Percentiles rank a stretch among this genome's conserved stretches.
These are phyloP conservation scores for Muntiacus muntjak DNA, from an alignment of 2,113 vertebrate genomes.

Conservation along the genomic window DNA sequence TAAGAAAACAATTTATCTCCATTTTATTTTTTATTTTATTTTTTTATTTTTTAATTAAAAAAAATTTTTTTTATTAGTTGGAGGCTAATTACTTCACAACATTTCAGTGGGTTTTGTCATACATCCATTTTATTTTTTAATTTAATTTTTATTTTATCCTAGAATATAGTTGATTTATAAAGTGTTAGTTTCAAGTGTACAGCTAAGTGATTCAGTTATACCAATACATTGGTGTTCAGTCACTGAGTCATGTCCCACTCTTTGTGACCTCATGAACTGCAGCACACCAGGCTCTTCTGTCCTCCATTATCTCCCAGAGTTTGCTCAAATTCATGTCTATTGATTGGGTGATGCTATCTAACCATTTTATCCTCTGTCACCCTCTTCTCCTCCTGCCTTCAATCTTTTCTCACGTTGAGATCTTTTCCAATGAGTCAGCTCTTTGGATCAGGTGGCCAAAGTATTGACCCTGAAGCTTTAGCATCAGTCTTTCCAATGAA, in stretches of 20 bases:
- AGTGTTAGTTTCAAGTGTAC: not conserved
- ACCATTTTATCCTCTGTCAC: not conserved
- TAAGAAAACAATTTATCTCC: not conserved
- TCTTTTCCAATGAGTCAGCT: not conserved
- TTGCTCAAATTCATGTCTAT: not conserved
- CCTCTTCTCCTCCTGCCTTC: not conserved
- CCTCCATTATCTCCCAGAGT: not conserved
- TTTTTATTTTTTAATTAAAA: not conserved
- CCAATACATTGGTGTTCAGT: not conserved
- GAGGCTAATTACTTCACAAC: no score
- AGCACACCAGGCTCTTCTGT: not conserved
- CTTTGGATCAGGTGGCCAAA: not conserved
- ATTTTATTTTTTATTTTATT: not conserved
- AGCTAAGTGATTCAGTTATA: not conserved
- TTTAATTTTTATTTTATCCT: not conserved
- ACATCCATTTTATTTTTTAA: not conserved
- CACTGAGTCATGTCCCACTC: not conserved
- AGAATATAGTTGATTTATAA: not conserved
- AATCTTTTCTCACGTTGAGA: not conserved
- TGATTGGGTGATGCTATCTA: not conserved
- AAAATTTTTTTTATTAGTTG: no score
- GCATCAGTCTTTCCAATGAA: not conserved
- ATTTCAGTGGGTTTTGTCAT: no score
- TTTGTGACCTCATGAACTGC: not conserved
- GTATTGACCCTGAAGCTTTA: no score